phyloP scores from a whole-genome alignment of 2,113 vertebrate genomes.

The Callipepla californica region DNA sequence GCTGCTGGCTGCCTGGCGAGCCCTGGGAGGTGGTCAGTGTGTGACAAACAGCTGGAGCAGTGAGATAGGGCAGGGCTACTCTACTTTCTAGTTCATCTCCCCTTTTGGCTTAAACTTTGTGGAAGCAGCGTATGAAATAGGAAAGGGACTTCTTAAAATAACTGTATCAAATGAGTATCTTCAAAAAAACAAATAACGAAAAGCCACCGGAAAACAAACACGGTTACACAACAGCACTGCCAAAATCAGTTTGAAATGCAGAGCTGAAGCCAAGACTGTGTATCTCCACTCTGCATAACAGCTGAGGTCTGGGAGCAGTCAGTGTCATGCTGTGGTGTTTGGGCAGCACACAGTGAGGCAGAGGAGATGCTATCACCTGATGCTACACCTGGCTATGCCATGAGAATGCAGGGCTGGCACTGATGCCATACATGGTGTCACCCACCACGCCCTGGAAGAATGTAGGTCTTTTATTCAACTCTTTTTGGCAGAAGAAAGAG shows the following conservation, averaged over 20 bases:
- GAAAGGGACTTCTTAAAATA: not conserved
- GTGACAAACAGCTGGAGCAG: not conserved
- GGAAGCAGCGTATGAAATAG: not conserved
- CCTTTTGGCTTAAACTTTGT: not conserved
- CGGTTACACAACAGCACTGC: not conserved
- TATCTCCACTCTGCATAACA: not conserved
- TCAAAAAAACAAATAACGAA: not conserved
- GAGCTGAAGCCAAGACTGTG: not conserved
- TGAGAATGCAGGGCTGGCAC: not conserved
- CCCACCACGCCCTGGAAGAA: constrained; percentile 48
- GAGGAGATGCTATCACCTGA: constrained; percentile 22
- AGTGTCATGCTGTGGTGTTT: not conserved
- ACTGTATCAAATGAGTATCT: not conserved
- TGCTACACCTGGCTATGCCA: constrained; percentile 46
- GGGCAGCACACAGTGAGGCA: not conserved
- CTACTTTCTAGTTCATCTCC: not conserved
- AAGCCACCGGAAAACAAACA: not conserved
- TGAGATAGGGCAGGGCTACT: not conserved
- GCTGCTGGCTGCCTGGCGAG: not conserved
- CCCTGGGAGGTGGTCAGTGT: not conserved
- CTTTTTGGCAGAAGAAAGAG: not conserved
- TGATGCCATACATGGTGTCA: constrained; percentile 28
- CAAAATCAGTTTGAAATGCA: not conserved
- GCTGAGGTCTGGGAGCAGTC: not conserved
- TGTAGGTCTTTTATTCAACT: not conserved